Evolutionary conservation across 2,888 invertebrate genomes (phyloP), one percentile per base, ranked within the genome.

Genomic region (Bhutanitis thaidina): DNA sequence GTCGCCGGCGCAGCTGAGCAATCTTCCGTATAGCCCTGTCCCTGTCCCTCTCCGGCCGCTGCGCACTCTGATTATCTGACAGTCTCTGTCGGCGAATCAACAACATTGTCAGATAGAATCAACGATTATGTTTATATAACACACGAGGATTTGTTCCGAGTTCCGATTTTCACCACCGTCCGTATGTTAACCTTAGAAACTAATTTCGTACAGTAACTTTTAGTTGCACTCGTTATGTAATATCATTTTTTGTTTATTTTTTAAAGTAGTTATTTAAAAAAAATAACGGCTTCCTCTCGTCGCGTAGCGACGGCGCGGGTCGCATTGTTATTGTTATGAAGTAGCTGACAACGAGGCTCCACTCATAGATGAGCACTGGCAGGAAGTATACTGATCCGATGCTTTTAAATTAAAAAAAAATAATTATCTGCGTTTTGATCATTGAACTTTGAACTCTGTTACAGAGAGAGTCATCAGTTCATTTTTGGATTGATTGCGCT

Each of bases 161-260:
- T 15, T n/a, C n/a, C 36, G 36, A 36, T 8, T 15, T 36, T 36
- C 20, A 20, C 47, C 47, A 35, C 35, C 35, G 27, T 35, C 15
- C 20, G 27, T 20, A 30, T 16, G 1, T 10, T n/a, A 9, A 32
- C 27, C 43, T 44, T 38, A 50, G 3, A 12, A 12, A 39, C 58
- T 64, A 63, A 55, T 52, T 62, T 71, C 73, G 66, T 71, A 77
- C 72, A 72, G 61, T 70, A 67, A 62, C 65, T 67, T 70, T 72
- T 69, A 79, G 69, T 75, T 78, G 72, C 79, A 80, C 77, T 74
- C 75, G 68, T 74, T 67, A 72, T 47, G 53, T 61, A 63, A 65
- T 68, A 65, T 65, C 58, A 59, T 64, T 62, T 66, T 69, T 69
- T 63, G 49, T 61, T 67, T 61, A 54, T 57, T 65, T 66, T 20